These are phyloP conservation scores for Zalophus californianus DNA, from an alignment of 2,797 vertebrate species.

Conservation along the genomic window DNA sequence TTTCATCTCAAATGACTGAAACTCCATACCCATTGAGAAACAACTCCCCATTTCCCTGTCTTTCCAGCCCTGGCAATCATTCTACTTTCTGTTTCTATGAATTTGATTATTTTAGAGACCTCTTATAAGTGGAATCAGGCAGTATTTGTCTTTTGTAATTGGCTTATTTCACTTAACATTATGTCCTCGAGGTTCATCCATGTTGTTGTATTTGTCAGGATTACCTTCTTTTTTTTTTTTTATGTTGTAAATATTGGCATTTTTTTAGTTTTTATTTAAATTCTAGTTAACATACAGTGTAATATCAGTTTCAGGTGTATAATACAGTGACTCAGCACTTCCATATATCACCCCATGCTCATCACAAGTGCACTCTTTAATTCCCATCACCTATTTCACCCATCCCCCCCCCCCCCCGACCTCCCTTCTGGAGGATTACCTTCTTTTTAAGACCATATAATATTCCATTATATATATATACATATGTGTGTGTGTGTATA, in stretches of 20 bases:
- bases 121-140: background rate
- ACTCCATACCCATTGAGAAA: background rate
- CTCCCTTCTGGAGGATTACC: background rate
- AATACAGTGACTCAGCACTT: background rate
- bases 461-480: too few species aligned
- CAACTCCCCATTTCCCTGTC: background rate
- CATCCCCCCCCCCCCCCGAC: background rate
- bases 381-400: background rate
- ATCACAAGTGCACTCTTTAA: background rate
- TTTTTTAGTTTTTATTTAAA: background rate
- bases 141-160: background rate
- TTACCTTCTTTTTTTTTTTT: background rate
- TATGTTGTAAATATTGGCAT: background rate
- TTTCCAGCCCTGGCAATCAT: background rate
- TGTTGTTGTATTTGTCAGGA: background rate
- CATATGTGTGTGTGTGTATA: too few species aligned
- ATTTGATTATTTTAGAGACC: background rate
- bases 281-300: background rate
- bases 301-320: background rate
- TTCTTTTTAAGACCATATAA: too few species aligned
- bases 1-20: background rate
- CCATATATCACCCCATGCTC: background rate
- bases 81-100: background rate
- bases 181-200: background rate
- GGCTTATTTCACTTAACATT: background rate